phyloP scores from a whole-genome alignment of 2,888 invertebrate species.

The Litoditis marina region DNA sequence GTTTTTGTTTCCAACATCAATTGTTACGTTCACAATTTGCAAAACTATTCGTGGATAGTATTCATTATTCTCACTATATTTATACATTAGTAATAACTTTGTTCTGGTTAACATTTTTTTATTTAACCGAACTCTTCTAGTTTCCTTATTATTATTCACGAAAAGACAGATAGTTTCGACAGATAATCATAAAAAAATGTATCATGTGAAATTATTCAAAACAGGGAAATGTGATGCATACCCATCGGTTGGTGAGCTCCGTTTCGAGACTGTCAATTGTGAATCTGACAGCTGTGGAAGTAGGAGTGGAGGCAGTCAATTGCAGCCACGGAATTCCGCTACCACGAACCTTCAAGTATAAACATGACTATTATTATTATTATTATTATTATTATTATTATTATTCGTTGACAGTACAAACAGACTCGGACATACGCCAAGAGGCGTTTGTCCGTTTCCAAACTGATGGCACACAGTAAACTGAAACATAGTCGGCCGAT shows the following conservation, averaged over 20 bases:
- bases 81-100: too few relatives aligned
- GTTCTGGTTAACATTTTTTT: background rate
- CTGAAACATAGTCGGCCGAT: too few relatives aligned
- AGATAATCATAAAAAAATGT: background rate
- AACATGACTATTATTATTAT: background rate
- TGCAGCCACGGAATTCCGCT: slow-evolving; percentile 73
- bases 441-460: too few relatives aligned
- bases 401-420: background rate
- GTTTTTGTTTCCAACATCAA: background rate
- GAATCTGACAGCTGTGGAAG: slow-evolving; percentile 88
- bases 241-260: slow-evolving; percentile 68
- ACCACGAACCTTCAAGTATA: background rate
- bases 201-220: background rate
- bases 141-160: background rate
- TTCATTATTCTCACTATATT: too few relatives aligned
- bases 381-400: background rate
- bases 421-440: background rate
- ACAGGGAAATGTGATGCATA: background rate
- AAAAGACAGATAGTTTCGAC: background rate
- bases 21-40: background rate
- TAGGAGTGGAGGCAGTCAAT: slow-evolving; percentile 94
- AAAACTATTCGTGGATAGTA: too few relatives aligned
- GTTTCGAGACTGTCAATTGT: slow-evolving; percentile 91
- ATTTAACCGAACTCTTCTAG: background rate
- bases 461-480: background rate